Evolutionary conservation across 2,113 vertebrate species (phyloP).

Genomic region (Crotalus tigris): DNA sequence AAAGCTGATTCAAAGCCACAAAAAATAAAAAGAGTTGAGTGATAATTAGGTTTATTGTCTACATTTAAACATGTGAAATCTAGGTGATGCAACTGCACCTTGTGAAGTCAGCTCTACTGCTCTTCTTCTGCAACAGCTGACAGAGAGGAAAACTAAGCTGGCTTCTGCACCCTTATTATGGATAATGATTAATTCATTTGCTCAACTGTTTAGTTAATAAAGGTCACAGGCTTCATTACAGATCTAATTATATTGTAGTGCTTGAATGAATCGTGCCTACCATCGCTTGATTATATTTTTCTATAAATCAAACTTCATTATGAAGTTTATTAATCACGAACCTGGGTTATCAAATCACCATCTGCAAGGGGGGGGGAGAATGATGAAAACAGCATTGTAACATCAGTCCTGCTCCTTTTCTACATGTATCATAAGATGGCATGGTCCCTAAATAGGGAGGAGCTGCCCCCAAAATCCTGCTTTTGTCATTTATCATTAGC

Average conservation of each 20-base stretch:
- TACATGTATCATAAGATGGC: background rate
- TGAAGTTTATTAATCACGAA: background rate
- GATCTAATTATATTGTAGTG: background rate
- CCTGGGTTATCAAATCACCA: background rate
- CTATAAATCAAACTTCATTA: conserved; percentile 10
- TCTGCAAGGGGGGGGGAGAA: background rate
- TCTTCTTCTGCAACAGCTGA: conserved; percentile 22
- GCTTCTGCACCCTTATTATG: background rate
- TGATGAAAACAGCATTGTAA: background rate
- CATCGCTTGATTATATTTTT: background rate
- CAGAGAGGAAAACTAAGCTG: background rate
- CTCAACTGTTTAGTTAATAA: conserved; percentile 4
- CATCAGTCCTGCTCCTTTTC: background rate
- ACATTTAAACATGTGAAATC: conserved; percentile 27
- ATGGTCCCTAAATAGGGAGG: background rate
- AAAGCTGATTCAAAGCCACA: background rate
- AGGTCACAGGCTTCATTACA: background rate
- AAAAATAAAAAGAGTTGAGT: background rate
- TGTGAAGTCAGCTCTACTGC: conserved; percentile 32
- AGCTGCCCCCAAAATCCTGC: background rate
- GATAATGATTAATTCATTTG: conserved; percentile 15
- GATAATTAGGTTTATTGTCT: conserved; percentile 24
- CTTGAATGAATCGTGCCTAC: background rate
- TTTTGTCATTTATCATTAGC: background rate
- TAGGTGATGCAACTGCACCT: conserved; percentile 2